Base-by-base conservation (phyloP, 2,888 invertebrate species). In the Invenusta paracnida region DNA sequence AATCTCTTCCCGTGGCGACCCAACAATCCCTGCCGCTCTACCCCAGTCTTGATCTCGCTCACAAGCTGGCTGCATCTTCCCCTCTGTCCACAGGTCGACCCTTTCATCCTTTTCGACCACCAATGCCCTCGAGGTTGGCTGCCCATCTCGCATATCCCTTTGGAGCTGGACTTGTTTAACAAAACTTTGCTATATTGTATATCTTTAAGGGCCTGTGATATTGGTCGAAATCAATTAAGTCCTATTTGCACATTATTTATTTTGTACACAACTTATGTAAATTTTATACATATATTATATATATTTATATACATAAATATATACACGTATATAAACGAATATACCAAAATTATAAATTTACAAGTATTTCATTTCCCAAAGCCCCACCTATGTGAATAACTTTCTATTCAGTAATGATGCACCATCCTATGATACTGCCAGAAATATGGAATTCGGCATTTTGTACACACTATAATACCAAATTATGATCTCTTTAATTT, bases 191-290 rank as follows among this genome's bases (percentile, higher is more conserved):
- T 13, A 2, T 25, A 13, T 13, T 25, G 2, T 73, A 13, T 13
- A 13, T 23, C 5, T 73, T 73, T 23, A 73, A 73, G 5, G 73
- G 73, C 25, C 73, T 73, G 73, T 73, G 73, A 73, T 73, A 73
- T n/a, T 5, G 73, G 17, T 23, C 11, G 73, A 2, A 73, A 13
- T n/a, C 73, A 2, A 13, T 73, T 25, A 73, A 73, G 73, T 73
- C 25, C 25, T 73, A 23, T 73, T 73, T 73, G 25, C 73, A 73
- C 73, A 73, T 73, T 73, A 73, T 73, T 73, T 73, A 73, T 73
- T 73, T 73, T 73, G 73, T 73, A 73, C 73, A 73, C 73, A 73
- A 13, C 5, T 73, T 73, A 23, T 73, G 23, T 73, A 73, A 13
- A 73, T 48, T 11, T 48, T 11, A 48, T 17, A 5, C 48, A 17